Evolutionary conservation across 2,888 invertebrate genomes (phyloP), one percentile per base, ranked within the genome.

Genomic region (Oithona nana): DNA sequence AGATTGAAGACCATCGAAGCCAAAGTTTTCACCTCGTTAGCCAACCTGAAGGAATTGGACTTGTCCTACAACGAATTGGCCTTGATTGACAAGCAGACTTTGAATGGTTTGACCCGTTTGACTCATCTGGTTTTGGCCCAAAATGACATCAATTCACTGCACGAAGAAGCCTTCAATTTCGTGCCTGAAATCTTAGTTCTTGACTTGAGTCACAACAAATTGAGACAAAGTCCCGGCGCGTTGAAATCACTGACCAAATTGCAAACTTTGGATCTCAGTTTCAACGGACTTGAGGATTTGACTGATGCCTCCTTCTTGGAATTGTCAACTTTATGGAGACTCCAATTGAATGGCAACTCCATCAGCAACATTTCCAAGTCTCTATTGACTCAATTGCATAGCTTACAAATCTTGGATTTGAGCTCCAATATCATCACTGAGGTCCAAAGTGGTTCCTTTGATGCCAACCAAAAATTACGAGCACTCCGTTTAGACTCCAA

Each of bases 181-280:
- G 75, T 86, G 65, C 81, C 82, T 69, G 82, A 84, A 70, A 73
- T 87, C 64, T 81, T 67, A 48, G 79, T 81, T 68, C 75, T 86
- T 66, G 85, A 86, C 72, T 74, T 86, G 69, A 83, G 83, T 56
- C 76, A 77, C 64, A 86, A 86, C 72, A 81, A 83, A 69, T 74
- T 87, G 67, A 81, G 82, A 69, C 81, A 80, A 67, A 84, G 83
- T 82, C 81, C 86, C 57, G 83, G 83, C 68, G 78, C 83, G 69
- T 83, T 84, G 68, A 84, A 84, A 28, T 86, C 87, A 74, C 79
- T 82, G 28, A 83, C 82, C 65, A 75, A 86, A 57, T 80, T 82
- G 4, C 79, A 92, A 74, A 89, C 89, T 16, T 76, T 92, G 67
- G 89, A 92, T 76, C 78, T 95, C 67, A 90, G 89, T 64, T 89